These are phyloP conservation scores for Stenodema calcarata DNA, from an alignment of 2,888 invertebrate species.

Conservation along the genomic window DNA sequence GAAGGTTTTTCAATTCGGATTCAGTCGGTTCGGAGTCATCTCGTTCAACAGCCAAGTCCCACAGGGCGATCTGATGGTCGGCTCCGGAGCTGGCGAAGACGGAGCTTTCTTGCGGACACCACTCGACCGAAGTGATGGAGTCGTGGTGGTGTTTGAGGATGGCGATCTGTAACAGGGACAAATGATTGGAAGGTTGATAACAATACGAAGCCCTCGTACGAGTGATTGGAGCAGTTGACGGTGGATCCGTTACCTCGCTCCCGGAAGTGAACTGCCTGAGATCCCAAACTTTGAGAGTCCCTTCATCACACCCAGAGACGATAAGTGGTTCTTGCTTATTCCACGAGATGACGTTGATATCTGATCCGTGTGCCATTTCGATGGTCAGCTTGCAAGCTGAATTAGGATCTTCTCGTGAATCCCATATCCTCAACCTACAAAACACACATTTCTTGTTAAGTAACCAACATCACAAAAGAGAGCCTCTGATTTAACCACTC, in stretches of 20 bases:
- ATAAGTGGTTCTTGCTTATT: constrained; percentile 90
- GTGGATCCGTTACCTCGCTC: constrained; percentile 65
- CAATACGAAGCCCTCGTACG: no score
- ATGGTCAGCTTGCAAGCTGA: constrained; percentile 89
- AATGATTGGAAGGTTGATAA: no score
- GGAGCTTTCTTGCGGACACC: constrained; percentile 92
- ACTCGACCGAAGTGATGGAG: constrained; percentile 94
- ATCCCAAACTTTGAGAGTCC: constrained; percentile 94
- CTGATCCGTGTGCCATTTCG: constrained; percentile 66
- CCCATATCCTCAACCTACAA: constrained; percentile 89
- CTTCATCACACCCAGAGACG: constrained; percentile 96
- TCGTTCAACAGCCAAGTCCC: constrained; percentile 93
- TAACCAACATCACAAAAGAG: no score
- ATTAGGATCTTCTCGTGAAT: constrained; percentile 81
- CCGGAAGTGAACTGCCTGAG: constrained; percentile 73
- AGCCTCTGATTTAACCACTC: no score
- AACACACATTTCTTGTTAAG: not conserved
- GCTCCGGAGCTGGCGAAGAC: constrained; percentile 92
- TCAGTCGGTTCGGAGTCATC: constrained; percentile 67
- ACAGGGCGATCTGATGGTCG: constrained; percentile 94
- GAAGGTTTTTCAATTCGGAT: constrained; percentile 72
- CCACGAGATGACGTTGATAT: constrained; percentile 98
- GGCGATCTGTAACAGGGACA: constrained; percentile 71
- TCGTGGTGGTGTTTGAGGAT: constrained; percentile 94
- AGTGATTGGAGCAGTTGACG: no score